These are phyloP conservation scores for Isichthys henryi DNA, from an alignment of 2,113 vertebrate species.

Conservation along the genomic window DNA sequence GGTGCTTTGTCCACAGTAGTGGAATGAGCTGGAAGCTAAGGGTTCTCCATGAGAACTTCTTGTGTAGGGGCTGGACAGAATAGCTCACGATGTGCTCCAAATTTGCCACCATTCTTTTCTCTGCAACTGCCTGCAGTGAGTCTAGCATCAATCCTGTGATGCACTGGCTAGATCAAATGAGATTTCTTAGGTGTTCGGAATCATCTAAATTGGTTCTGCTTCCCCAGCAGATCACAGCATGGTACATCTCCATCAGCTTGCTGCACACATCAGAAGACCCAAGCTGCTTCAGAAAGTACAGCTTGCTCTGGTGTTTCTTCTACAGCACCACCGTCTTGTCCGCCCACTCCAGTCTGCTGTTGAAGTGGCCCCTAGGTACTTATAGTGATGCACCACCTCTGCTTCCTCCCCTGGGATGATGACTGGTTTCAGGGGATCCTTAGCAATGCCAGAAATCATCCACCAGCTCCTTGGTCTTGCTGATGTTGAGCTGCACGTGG, in stretches of 20 bases:
- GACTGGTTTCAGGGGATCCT: neutral
- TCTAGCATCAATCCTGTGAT: neutral
- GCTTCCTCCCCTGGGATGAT: neutral
- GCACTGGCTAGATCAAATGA: neutral
- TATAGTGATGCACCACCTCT: neutral
- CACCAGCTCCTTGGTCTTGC: neutral
- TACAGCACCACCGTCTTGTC: neutral
- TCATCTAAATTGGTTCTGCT: neutral
- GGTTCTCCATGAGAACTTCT: neutral
- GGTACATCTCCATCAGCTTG: neutral
- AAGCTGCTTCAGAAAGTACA: neutral
- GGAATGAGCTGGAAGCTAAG: neutral
- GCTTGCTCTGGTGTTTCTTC: neutral
- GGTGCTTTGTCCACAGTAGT: neutral
- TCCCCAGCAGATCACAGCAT: neutral
- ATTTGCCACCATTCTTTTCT: neutral
- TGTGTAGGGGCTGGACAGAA: neutral
- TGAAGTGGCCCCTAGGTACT: neutral
- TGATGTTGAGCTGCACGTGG: neutral
- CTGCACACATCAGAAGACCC: neutral
- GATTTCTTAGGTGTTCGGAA: neutral
- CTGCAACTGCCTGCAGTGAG: neutral
- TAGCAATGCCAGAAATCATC: neutral
- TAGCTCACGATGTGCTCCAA: neutral
- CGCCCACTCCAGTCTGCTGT: neutral